Base-by-base conservation (phyloP, 1,140 invertebrate species). In the Drosophila lacertosa region DNA sequence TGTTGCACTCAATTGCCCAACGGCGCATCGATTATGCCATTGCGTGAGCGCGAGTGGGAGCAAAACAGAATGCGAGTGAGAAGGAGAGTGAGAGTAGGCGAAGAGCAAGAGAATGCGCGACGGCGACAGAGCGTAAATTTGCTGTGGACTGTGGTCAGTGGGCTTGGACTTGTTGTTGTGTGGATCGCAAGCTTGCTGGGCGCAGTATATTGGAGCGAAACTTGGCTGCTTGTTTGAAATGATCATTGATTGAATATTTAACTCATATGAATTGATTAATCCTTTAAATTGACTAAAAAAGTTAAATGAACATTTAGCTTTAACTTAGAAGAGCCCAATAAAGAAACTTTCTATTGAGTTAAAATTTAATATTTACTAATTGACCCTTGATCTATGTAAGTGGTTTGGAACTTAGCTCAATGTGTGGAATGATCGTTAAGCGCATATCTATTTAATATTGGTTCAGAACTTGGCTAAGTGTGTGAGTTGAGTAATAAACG, bases 121-220 rank as follows among this genome's bases (percentile, higher is more conserved):
- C 39, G 7, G 0, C 11, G 33, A 10, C 20, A n/a, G 42, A 59
- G 24, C 5, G 26, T 29, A 26, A 32, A n/a, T 11, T 40, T 32
- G 18, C 4, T 60, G 39, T 74, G 67, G 66, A 77, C 55, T 71
- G 48, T 47, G 74, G 67, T 62, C 55, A 74, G 44, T 42, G 44
- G 11, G 37, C 26, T 3, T 10, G 15, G 37, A 74, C 58, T 79
- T 59, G 77, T 47, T 60, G n/a, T n/a, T n/a, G 33, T 44, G 72
- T 80, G 76, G 77, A 84, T 47, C 35, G 40, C n/a, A 82, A 78
- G 79, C 62, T 53, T 37, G 11, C 5, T 11, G 3, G 1, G 32
- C 22, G 22, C 32, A 16, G 29, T 13, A 1, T 2, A 48, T 15
- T 2, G 79, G 79, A 84, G 75, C 4, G 39, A 18, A 62, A 42